phyloP scores from a whole-genome alignment of 2,888 invertebrate genomes.

The Drosophila cracens region DNA sequence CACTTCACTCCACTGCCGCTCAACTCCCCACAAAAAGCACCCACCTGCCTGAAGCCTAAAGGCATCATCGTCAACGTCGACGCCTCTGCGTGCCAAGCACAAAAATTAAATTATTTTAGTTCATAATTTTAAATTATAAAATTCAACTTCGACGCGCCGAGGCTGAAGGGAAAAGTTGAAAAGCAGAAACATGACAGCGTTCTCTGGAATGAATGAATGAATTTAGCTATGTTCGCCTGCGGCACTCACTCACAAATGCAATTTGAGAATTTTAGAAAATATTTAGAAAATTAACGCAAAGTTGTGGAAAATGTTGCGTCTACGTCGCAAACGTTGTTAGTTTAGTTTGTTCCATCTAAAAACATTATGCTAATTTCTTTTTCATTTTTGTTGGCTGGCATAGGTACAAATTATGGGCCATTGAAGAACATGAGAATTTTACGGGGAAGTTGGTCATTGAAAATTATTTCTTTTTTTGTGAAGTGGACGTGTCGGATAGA shows the following conservation, averaged over 20 bases:
- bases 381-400: constrained; percentile 16
- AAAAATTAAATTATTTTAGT: constrained; percentile 79
- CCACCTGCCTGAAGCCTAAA: constrained; percentile 35
- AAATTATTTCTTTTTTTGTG: neutral
- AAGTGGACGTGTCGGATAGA: neutral
- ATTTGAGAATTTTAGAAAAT: constrained; percentile 74
- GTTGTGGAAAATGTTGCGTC: constrained; percentile 75
- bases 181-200: constrained; percentile 53
- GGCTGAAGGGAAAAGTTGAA: constrained; percentile 42
- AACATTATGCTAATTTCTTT: constrained; percentile 69
- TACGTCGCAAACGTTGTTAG: constrained; percentile 38
- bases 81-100: constrained; percentile 69
- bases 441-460: constrained; percentile 10
- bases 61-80: constrained; percentile 33
- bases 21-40: neutral
- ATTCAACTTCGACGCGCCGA: constrained; percentile 49
- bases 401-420: constrained; percentile 33
- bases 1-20: constrained; percentile 4
- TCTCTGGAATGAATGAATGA: constrained; percentile 25
- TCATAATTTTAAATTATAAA: constrained; percentile 78
- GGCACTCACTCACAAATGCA: constrained; percentile 59
- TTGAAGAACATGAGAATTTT: constrained; percentile 19
- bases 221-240: constrained; percentile 50
- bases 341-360: constrained; percentile 52
- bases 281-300: constrained; percentile 81